Percentiles rank a stretch among this genome's conserved stretches.
phyloP scores from a whole-genome alignment of 2,888 invertebrate species.

The Dione juno region DNA sequence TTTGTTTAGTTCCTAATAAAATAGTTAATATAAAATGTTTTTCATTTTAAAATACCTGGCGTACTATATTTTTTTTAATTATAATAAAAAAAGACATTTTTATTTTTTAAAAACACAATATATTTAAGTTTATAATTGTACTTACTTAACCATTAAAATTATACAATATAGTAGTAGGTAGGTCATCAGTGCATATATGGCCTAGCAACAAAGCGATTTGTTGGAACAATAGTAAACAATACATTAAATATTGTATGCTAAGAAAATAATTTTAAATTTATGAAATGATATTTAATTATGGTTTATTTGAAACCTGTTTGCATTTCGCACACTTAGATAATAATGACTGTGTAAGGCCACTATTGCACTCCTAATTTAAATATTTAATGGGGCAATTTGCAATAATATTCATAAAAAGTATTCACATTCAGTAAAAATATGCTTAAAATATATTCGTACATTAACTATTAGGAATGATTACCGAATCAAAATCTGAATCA shows the following conservation, averaged over 20 bases:
- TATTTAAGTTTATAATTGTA: not conserved
- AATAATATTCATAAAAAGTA: not conserved
- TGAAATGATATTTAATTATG: not conserved
- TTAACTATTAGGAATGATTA: not conserved
- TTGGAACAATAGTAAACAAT: slow-evolving; percentile 2
- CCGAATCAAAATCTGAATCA: not conserved
- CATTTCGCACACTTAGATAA: not conserved
- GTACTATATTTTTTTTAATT: not conserved
- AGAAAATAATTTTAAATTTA: too few species aligned
- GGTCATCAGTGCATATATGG: slow-evolving; percentile 8
- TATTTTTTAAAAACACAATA: slow-evolving; percentile 2
- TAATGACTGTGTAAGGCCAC: slow-evolving; percentile 2
- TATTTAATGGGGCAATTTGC: slow-evolving; percentile 13
- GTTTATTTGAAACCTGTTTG: not conserved
- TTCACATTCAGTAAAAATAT: not conserved
- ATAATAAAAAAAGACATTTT: not conserved
- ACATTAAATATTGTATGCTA: too few species aligned
- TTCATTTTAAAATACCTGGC: not conserved
- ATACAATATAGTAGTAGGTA: slow-evolving; percentile 1
- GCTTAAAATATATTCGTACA: too few species aligned
- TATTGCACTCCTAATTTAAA: slow-evolving; percentile 11
- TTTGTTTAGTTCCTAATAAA: slow-evolving; percentile 8
- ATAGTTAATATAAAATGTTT: not conserved
- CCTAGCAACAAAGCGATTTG: slow-evolving; percentile 9
- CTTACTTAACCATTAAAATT: not conserved